Percentiles rank a stretch among this genome's conserved stretches.
Conservation (phyloP, 2,797 vertebrate genomes). For the Anas flavirostris region DNA sequence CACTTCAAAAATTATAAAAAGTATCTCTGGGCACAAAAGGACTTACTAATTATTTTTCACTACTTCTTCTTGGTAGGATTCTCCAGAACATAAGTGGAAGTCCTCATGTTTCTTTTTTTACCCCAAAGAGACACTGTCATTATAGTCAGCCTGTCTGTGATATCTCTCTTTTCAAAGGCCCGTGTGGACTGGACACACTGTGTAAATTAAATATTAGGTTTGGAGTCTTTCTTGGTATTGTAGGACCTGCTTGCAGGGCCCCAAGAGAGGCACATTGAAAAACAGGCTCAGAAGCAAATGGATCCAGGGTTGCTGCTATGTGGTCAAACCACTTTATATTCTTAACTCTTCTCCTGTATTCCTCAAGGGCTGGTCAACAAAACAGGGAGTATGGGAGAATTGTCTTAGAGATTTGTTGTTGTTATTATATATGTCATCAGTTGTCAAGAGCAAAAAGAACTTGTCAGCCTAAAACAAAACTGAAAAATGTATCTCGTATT, state of each 20-base stretch:
- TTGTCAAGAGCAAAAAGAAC: conserved; percentile 19
- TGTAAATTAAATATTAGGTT: neutral
- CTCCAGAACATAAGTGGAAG: neutral
- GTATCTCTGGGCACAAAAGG: neutral
- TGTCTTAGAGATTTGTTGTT: conserved; percentile 33
- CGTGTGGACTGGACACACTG: rapidly evolving
- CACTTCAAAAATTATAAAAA: neutral
- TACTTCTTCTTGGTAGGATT: neutral
- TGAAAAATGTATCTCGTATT: conserved; percentile 11
- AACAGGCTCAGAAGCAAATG: neutral
- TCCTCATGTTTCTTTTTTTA: neutral
- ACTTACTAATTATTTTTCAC: neutral
- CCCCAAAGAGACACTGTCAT: neutral
- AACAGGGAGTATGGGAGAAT: neutral
- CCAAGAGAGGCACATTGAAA: neutral
- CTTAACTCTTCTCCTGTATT: neutral
- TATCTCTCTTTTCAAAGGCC: neutral
- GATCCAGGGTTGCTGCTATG: neutral
- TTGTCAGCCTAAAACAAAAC: conserved; percentile 30
- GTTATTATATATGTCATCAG: neutral
- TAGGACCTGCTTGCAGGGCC: neutral
- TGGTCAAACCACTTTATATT: neutral
- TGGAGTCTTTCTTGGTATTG: neutral
- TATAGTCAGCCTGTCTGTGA: neutral
- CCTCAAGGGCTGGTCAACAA: conserved; percentile 39